A percentile compares a stretch with the other conserved stretches of the same genome.
Conservation (phyloP, 1,140 invertebrate genomes). For the Sarcophaga bullata region DNA sequence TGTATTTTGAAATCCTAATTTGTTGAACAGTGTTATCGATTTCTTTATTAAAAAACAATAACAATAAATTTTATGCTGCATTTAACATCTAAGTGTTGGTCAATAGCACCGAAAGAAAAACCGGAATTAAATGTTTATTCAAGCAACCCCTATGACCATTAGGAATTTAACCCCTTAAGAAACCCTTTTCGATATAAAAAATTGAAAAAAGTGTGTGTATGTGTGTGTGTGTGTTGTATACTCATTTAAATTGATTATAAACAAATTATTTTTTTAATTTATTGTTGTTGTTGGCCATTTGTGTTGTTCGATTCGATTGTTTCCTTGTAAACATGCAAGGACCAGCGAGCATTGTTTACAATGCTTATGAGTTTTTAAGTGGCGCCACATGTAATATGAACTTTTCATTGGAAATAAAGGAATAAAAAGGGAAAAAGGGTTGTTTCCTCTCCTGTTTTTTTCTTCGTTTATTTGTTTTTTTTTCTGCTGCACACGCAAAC, state of each 20-base stretch:
- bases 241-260: slow-evolving; percentile 40
- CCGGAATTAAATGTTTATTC: background rate
- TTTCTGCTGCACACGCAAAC: slow-evolving; percentile 5
- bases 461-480: background rate
- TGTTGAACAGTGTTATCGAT: background rate
- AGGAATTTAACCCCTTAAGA: background rate
- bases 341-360: background rate
- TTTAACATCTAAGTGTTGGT: slow-evolving; percentile 25
- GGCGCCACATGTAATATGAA: slow-evolving; percentile 34
- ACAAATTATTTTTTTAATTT: slow-evolving; percentile 28
- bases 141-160: background rate
- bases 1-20: background rate
- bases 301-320: background rate
- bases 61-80: slow-evolving; percentile 11
- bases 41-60: slow-evolving; percentile 28
- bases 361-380: background rate
- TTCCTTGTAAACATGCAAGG: background rate
- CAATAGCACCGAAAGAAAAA: background rate
- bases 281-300: background rate
- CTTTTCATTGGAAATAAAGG: slow-evolving; percentile 17
- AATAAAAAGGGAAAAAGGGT: background rate
- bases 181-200: background rate
- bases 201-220: background rate
- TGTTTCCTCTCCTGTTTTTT: background rate
- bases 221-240: background rate